Conservation (phyloP, 2,888 invertebrate genomes). For the Desoria tigrina region DNA sequence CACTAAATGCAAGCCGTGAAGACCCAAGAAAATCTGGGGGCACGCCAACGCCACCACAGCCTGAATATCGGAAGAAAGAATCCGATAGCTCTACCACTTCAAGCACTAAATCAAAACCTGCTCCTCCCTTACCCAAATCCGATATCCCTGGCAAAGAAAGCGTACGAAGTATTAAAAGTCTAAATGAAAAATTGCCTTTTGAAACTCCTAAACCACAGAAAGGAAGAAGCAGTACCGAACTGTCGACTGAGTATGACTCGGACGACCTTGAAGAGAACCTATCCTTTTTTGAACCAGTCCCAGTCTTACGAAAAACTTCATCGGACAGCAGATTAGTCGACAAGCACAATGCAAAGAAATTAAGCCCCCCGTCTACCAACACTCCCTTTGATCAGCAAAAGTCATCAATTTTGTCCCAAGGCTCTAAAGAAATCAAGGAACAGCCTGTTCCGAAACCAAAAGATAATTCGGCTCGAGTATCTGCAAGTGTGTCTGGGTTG, state of each 20-base stretch:
- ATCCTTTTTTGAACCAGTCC: constrained; percentile 48
- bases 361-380: not conserved
- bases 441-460: not conserved
- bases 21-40: constrained; percentile 14
- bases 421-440: constrained; percentile 13
- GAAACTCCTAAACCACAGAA: not conserved
- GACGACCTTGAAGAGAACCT: constrained; percentile 53
- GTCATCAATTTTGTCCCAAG: constrained; percentile 26
- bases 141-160: constrained; percentile 42
- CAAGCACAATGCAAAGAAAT: not conserved
- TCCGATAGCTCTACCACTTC: not conserved
- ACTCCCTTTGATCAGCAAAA: not conserved
- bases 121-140: constrained; percentile 27
- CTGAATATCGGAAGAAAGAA: constrained; percentile 3
- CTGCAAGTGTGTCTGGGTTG: constrained; percentile 30
- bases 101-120: constrained; percentile 26
- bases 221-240: not conserved
- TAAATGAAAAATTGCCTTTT: not conserved
- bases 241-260: constrained; percentile 37
- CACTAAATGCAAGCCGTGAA: constrained; percentile 7
- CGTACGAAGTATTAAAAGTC: constrained; percentile 34
- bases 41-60: not conserved
- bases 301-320: not conserved
- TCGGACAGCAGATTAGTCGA: not conserved
- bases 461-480: constrained; percentile 13